Percentiles rank a stretch among this genome's conserved stretches.
Conservation (phyloP, 2,113 vertebrate species). For the Notechis scutatus region DNA sequence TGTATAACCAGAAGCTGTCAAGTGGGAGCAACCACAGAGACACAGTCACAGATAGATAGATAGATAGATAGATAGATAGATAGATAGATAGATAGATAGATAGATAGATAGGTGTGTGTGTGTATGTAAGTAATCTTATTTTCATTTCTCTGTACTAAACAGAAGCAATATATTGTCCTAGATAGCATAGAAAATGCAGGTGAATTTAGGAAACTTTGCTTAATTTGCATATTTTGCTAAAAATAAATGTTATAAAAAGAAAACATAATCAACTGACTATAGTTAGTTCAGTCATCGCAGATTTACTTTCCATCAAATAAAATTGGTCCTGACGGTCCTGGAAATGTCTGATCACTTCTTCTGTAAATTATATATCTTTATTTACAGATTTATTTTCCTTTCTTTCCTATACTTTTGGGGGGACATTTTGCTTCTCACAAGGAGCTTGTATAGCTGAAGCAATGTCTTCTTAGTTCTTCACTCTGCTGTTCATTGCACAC, state of each 20-base stretch:
- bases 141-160: neutral
- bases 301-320: neutral
- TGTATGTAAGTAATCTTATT: neutral
- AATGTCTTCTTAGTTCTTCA: neutral
- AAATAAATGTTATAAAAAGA: neutral
- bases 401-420: neutral
- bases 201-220: neutral
- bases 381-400: neutral
- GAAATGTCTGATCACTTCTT: neutral
- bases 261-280: neutral
- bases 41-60: no score
- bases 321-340: neutral
- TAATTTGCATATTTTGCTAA: conserved; percentile 9
- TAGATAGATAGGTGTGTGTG: no score
- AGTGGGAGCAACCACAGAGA: neutral
- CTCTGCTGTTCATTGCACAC: conserved; percentile 15
- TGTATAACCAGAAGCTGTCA: neutral
- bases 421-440: conserved; percentile 7
- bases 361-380: neutral
- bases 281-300: neutral
- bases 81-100: no score
- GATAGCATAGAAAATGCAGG: neutral
- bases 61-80: no score
- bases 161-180: neutral
- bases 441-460: neutral